Conservation (phyloP, 2,113 vertebrate genomes). For the Clinocottus analis region DNA sequence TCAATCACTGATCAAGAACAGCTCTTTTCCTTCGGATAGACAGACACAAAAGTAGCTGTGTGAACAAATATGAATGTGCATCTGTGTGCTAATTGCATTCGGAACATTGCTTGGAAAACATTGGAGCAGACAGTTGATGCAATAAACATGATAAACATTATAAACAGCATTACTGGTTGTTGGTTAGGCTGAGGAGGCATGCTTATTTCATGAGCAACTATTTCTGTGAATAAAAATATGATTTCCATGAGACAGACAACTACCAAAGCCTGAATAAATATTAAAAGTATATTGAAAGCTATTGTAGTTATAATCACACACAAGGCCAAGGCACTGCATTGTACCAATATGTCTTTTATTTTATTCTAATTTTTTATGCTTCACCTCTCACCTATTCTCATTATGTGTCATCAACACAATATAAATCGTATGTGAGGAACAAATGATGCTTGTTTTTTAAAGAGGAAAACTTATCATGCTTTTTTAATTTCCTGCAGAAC, state of each 20-base stretch:
- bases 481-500: constrained; percentile 39
- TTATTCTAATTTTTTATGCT: constrained; percentile 1
- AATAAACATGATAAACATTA: too few species aligned
- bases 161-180: neutral
- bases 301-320: neutral
- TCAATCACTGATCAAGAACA: constrained; percentile 18
- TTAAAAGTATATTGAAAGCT: neutral
- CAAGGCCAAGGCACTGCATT: neutral
- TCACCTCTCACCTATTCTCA: neutral
- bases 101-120: constrained; percentile 29
- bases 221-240: neutral
- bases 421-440: neutral
- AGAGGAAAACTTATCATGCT: neutral
- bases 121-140: constrained; percentile 15
- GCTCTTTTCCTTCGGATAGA: constrained; percentile 8
- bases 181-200: neutral
- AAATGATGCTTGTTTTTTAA: constrained; percentile 17
- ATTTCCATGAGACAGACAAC: neutral
- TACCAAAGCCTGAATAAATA: neutral
- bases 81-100: constrained; percentile 30
- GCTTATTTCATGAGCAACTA: neutral
- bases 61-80: constrained; percentile 20
- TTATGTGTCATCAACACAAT: neutral
- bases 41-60: constrained; percentile 17
- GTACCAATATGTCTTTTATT: neutral